phyloP scores from a whole-genome alignment of 2,113 vertebrate genomes.

The Gymnarchus niloticus region DNA sequence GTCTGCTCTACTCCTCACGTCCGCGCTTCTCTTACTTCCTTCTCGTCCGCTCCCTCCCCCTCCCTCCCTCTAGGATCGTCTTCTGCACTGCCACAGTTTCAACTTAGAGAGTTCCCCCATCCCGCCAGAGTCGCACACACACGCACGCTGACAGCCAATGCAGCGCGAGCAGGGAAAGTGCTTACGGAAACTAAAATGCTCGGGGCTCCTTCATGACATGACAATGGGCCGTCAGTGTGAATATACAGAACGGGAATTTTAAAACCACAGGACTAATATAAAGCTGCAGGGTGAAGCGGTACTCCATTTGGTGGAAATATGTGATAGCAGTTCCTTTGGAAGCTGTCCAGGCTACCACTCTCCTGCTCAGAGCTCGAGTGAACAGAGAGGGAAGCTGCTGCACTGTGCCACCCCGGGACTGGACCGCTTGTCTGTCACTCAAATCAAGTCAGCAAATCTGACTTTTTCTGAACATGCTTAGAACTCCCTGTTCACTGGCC shows the following conservation, averaged over 20 bases:
- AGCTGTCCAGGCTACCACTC: neutral
- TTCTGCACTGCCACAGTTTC: slow-evolving; percentile 32
- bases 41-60: slow-evolving; percentile 19
- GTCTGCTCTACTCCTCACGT: neutral
- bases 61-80: slow-evolving; percentile 36
- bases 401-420: neutral
- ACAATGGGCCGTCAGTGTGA: neutral
- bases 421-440: neutral
- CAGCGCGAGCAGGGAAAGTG: neutral
- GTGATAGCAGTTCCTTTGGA: slow-evolving; percentile 14
- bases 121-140: slow-evolving; percentile 17
- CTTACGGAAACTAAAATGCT: neutral
- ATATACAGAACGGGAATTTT: neutral
- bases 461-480: neutral
- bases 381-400: neutral
- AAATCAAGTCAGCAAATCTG: neutral
- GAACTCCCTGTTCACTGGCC: neutral
- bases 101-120: slow-evolving; percentile 33
- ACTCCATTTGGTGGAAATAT: slow-evolving; percentile 7
- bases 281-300: neutral
- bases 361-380: neutral
- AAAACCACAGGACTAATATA: neutral
- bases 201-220: slow-evolving; percentile 28
- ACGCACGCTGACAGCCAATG: neutral
- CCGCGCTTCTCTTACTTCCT: slow-evolving; percentile 33